Conservation (phyloP, 2,797 vertebrate genomes). For the Kryptolebias ocellatus region DNA sequence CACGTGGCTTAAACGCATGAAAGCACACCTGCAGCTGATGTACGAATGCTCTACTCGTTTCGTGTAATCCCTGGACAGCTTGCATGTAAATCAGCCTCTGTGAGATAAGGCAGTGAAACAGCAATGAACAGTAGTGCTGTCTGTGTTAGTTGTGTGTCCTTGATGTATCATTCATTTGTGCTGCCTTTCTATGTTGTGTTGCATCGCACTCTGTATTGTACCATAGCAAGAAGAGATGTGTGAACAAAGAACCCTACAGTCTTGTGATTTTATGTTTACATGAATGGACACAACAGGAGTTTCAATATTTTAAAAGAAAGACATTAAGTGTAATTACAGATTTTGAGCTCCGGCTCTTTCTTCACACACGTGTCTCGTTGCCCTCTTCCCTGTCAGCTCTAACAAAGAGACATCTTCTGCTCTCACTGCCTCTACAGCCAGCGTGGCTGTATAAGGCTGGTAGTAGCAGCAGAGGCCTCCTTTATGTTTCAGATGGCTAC, state of each 20-base stretch:
- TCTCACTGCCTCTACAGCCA: constrained; percentile 71
- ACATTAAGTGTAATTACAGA: constrained; percentile 11
- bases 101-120: constrained; percentile 82
- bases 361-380: constrained; percentile 70
- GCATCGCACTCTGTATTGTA: constrained; percentile 48
- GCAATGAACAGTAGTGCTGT: constrained; percentile 71
- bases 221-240: constrained; percentile 71
- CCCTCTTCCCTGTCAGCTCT: constrained; percentile 72
- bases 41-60: constrained; percentile 44
- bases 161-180: constrained; percentile 60
- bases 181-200: constrained; percentile 58
- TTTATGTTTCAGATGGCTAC: constrained; percentile 88
- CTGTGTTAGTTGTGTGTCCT: constrained; percentile 61
- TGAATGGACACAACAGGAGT: constrained; percentile 2
- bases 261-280: background rate
- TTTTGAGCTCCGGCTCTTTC: constrained; percentile 62
- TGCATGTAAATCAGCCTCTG: constrained; percentile 70
- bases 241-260: constrained; percentile 64
- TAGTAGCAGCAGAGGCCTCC: constrained; percentile 77
- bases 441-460: constrained; percentile 71
- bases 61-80: constrained; percentile 36
- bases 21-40: constrained; percentile 46
- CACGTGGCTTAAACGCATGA: constrained; percentile 58
- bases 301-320: constrained; percentile 8
- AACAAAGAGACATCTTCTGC: constrained; percentile 71